Conservation (phyloP, 2,888 invertebrate genomes). For the Perizoma flavofasciatum region DNA sequence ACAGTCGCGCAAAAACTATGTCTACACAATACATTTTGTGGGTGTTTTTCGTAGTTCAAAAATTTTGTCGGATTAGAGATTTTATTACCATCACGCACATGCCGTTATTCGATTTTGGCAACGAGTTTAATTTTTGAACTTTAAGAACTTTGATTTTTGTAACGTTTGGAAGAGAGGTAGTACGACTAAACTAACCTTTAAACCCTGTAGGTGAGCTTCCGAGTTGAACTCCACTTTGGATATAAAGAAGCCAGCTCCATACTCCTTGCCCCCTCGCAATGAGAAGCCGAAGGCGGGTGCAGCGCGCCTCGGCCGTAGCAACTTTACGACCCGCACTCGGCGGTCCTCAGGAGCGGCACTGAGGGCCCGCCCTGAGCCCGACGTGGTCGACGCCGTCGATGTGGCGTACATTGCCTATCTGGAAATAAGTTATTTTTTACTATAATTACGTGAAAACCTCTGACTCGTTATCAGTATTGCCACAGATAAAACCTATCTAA, state of each 20-base stretch:
- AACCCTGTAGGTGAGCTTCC: constrained; percentile 93
- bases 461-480: too few relatives aligned
- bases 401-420: constrained; percentile 66
- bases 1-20: constrained; percentile 53
- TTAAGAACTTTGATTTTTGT: too few relatives aligned
- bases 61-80: constrained; percentile 3
- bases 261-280: constrained; percentile 93
- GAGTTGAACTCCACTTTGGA: constrained; percentile 94
- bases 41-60: constrained; percentile 20
- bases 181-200: constrained; percentile 86
- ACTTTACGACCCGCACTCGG: constrained; percentile 70
- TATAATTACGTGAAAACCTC: too few relatives aligned
- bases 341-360: constrained; percentile 56
- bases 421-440: constrained; percentile 1
- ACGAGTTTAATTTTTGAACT: not conserved
- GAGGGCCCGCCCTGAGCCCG: constrained; percentile 63
- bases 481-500: too few relatives aligned
- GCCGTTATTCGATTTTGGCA: not conserved
- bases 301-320: constrained; percentile 72
- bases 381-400: constrained; percentile 70
- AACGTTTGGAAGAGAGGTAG: not conserved
- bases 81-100: not conserved
- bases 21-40: constrained; percentile 51
- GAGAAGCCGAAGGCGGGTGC: constrained; percentile 91
- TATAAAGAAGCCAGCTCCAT: constrained; percentile 96